Evolutionary conservation across 1,140 invertebrate species (phyloP).

Genomic region (Bilobella aurantiaca): DNA sequence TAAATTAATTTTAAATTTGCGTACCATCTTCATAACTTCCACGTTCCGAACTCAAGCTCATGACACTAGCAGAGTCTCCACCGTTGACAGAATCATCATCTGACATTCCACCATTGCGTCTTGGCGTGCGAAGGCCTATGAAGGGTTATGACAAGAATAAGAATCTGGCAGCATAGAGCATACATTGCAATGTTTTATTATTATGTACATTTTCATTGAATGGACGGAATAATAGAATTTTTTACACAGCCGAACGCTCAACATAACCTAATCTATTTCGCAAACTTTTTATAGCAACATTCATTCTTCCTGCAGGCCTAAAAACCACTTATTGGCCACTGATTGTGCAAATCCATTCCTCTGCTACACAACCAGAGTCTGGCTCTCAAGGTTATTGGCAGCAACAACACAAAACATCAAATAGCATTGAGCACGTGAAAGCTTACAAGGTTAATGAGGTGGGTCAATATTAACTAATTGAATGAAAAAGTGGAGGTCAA

Average conservation of each 20-base stretch:
- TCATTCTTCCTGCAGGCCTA: too few relatives aligned
- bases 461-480: too few relatives aligned
- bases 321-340: too few relatives aligned
- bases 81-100: slow-evolving; percentile 25
- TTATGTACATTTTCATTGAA: neutral
- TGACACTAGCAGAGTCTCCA: slow-evolving; percentile 28
- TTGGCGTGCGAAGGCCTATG: slow-evolving; percentile 11
- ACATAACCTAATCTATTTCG: too few relatives aligned
- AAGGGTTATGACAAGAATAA: neutral
- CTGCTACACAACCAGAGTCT: too few relatives aligned
- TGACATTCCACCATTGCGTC: slow-evolving; percentile 8
- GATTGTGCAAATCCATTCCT: too few relatives aligned
- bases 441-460: too few relatives aligned
- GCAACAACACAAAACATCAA: too few relatives aligned
- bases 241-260: neutral
- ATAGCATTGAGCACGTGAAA: too few relatives aligned
- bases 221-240: neutral
- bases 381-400: too few relatives aligned
- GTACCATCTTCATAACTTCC: slow-evolving; percentile 32
- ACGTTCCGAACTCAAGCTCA: slow-evolving; percentile 31
- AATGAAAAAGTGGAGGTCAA: too few relatives aligned
- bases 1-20: neutral
- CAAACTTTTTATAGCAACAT: too few relatives aligned
- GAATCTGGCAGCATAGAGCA: neutral
- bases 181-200: neutral